phyloP scores from a whole-genome alignment of 2,888 invertebrate genomes.

The Diplazon laetatorius region DNA sequence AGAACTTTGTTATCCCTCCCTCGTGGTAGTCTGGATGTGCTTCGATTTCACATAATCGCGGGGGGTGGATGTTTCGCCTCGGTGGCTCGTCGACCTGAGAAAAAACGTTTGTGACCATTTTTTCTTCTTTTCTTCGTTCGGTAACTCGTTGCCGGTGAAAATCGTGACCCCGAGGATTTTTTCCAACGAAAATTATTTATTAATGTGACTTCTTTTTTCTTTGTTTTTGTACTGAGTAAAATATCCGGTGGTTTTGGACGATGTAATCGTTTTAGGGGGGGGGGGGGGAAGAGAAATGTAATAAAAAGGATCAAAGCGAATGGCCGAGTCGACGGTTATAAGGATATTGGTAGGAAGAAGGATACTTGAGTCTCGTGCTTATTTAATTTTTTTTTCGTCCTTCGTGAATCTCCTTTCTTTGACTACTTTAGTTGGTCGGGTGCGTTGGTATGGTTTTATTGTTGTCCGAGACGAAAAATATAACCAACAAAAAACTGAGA shows the following conservation, averaged over 20 bases:
- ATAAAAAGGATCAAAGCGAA: slow-evolving; percentile 79
- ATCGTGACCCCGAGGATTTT: slow-evolving; percentile 1
- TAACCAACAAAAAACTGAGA: no score
- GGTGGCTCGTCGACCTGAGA: slow-evolving; percentile 2
- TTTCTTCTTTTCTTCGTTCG: no score
- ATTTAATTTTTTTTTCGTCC: neutral
- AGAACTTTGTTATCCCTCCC: slow-evolving; percentile 66
- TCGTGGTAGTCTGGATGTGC: slow-evolving; percentile 25
- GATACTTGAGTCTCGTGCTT: slow-evolving; percentile 1
- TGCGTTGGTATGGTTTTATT: no score
- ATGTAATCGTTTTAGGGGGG: slow-evolving; percentile 80
- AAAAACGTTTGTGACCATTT: slow-evolving; percentile 12
- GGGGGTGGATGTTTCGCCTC: neutral
- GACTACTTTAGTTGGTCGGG: no score
- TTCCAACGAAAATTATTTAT: slow-evolving; percentile 10
- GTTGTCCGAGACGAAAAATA: neutral
- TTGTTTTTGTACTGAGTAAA: slow-evolving; percentile 19
- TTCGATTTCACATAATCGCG: slow-evolving; percentile 34
- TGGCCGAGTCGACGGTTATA: slow-evolving; percentile 43
- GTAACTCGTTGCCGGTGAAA: no score
- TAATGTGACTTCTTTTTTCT: no score
- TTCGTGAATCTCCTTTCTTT: slow-evolving; percentile 15
- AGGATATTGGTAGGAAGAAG: slow-evolving; percentile 60
- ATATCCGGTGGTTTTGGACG: slow-evolving; percentile 78
- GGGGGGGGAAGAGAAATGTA: slow-evolving; percentile 79